Conservation (phyloP, 2,797 vertebrate genomes). For the Onychomys torridus region DNA sequence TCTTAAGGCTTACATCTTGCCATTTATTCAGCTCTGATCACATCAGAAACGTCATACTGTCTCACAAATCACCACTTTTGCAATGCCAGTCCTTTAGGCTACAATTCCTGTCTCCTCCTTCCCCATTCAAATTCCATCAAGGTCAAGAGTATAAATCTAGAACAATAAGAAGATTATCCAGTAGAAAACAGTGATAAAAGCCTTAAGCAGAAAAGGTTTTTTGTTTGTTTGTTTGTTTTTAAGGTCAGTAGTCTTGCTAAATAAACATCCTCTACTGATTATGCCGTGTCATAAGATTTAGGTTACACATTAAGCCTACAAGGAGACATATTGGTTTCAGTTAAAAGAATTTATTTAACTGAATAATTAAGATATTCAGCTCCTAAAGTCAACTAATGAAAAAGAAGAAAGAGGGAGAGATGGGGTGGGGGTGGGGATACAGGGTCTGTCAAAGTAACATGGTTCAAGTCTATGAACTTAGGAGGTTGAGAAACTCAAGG, state of each 20-base stretch:
- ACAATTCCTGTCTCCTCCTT: not conserved
- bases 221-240: not conserved
- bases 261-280: constrained; percentile 50
- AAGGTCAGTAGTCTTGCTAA: constrained; percentile 59
- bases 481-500: not conserved
- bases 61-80: not conserved
- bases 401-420: too few species aligned
- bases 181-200: constrained; percentile 62
- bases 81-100: not conserved
- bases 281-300: constrained; percentile 57
- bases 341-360: not conserved
- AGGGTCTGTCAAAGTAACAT: not conserved
- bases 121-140: not conserved
- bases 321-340: not conserved
- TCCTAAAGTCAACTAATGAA: not conserved
- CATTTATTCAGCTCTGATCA: not conserved
- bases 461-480: not conserved
- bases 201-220: constrained; percentile 61
- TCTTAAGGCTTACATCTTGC: not conserved
- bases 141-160: constrained; percentile 59
- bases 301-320: constrained; percentile 38
- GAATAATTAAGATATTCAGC: too few species aligned
- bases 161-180: constrained; percentile 54
- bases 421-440: not conserved
- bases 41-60: not conserved